Percentiles rank a stretch among this genome's conserved stretches.
These are phyloP conservation scores for Hoplodrina blanda DNA, from an alignment of 2,888 invertebrate genomes.

Conservation along the genomic window DNA sequence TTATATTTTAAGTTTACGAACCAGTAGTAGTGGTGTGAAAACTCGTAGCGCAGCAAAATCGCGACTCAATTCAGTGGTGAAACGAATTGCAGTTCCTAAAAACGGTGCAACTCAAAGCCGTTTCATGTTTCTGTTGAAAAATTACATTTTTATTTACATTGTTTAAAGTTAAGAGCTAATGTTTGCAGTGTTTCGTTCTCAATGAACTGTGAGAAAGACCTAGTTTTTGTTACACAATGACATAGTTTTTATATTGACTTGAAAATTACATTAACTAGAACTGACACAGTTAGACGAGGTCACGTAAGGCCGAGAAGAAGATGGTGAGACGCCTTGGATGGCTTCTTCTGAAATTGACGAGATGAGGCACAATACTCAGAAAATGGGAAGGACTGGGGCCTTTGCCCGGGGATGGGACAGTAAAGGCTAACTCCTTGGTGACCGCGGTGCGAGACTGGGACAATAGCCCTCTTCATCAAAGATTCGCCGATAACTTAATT, in stretches of 20 bases:
- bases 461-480: too few relatives aligned
- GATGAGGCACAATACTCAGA: too few relatives aligned
- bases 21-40: conserved; percentile 54
- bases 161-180: conserved; percentile 21
- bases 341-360: too few relatives aligned
- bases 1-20: neutral
- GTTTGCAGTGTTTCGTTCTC: conserved; percentile 3
- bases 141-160: conserved; percentile 64
- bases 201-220: neutral
- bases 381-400: too few relatives aligned
- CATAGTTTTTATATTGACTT: neutral
- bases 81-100: conserved; percentile 71
- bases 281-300: too few relatives aligned
- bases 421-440: too few relatives aligned
- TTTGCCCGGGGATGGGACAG: too few relatives aligned
- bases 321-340: too few relatives aligned
- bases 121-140: conserved; percentile 72
- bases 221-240: neutral
- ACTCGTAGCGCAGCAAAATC: conserved; percentile 61
- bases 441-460: too few relatives aligned
- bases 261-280: too few relatives aligned
- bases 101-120: conserved; percentile 69
- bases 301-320: too few relatives aligned
- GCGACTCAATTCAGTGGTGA: conserved; percentile 72
- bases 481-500: too few relatives aligned